phyloP scores from a whole-genome alignment of 2,888 invertebrate genomes.

The Phengaris arion region DNA sequence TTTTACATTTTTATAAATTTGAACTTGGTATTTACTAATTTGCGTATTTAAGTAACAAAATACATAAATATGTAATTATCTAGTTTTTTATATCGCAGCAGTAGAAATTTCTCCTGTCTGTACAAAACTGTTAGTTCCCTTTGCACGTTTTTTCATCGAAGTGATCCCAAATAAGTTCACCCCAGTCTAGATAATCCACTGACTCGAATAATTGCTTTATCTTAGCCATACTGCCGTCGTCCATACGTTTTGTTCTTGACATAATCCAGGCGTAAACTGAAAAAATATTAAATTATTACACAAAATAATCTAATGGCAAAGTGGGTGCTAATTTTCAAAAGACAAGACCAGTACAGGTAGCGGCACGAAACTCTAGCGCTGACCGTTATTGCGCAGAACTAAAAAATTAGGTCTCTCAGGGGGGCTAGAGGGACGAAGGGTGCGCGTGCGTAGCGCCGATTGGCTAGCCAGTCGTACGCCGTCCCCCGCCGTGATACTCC shows the following conservation, averaged over 20 bases:
- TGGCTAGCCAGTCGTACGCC: too few relatives aligned
- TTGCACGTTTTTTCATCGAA: conserved; percentile 10
- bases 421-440: too few relatives aligned
- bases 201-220: background rate
- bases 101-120: background rate
- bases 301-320: background rate
- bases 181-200: background rate
- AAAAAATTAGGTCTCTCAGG: too few relatives aligned
- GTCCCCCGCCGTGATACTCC: too few relatives aligned
- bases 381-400: too few relatives aligned
- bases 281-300: background rate
- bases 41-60: background rate
- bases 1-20: too few relatives aligned
- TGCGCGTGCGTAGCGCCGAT: too few relatives aligned
- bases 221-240: background rate
- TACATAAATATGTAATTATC: background rate
- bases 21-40: too few relatives aligned
- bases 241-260: background rate
- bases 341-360: too few relatives aligned
- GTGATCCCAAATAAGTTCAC: conserved; percentile 15
- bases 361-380: too few relatives aligned
- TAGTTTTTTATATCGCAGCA: background rate
- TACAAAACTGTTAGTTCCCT: background rate
- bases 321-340: too few relatives aligned
- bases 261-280: conserved; percentile 14